Conservation (phyloP, 2,797 vertebrate species). For the Antennarius maculatus region DNA sequence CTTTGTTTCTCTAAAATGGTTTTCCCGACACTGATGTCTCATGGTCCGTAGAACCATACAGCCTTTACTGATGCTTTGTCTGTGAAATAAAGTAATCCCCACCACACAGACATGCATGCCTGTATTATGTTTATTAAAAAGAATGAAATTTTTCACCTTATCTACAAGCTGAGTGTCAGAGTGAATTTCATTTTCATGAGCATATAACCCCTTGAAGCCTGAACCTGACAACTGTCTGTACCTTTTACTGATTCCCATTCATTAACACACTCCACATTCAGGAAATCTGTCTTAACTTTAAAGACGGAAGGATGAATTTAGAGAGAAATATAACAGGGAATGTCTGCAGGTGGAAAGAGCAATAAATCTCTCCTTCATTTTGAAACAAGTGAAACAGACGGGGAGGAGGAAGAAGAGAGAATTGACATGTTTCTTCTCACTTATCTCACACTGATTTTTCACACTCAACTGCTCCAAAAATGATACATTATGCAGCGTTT, state of each 20-base stretch:
- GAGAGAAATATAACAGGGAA: conserved; percentile 27
- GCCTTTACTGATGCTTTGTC: conserved; percentile 18
- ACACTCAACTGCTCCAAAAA: conserved; percentile 56
- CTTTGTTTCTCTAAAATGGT: conserved; percentile 20
- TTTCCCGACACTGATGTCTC: conserved; percentile 19
- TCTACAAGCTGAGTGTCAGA: conserved; percentile 36
- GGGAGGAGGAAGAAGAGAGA: conserved; percentile 39
- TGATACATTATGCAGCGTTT: conserved; percentile 75
- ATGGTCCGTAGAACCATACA: conserved; percentile 3
- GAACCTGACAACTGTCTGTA: conserved; percentile 19
- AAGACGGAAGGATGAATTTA: conserved; percentile 33
- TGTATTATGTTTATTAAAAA: conserved; percentile 36
- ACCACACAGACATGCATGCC: conserved; percentile 4
- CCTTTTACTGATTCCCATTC: conserved; percentile 37
- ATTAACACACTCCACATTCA: conserved; percentile 66
- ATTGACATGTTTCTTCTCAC: conserved; percentile 49
- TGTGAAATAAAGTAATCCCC: conserved; percentile 23
- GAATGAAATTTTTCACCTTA: conserved; percentile 22
- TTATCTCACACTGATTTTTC: conserved; percentile 59
- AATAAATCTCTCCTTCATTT: conserved; percentile 25
- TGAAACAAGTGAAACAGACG: conserved; percentile 25
- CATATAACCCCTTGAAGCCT: conserved; percentile 25
- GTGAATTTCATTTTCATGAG: conserved; percentile 37
- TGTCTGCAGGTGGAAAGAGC: conserved; percentile 15
- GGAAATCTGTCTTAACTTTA: conserved; percentile 50